Percentiles rank a stretch among this genome's conserved stretches.
Conservation (phyloP, 2,113 vertebrate species). For the Myxocyprinus asiaticus region DNA sequence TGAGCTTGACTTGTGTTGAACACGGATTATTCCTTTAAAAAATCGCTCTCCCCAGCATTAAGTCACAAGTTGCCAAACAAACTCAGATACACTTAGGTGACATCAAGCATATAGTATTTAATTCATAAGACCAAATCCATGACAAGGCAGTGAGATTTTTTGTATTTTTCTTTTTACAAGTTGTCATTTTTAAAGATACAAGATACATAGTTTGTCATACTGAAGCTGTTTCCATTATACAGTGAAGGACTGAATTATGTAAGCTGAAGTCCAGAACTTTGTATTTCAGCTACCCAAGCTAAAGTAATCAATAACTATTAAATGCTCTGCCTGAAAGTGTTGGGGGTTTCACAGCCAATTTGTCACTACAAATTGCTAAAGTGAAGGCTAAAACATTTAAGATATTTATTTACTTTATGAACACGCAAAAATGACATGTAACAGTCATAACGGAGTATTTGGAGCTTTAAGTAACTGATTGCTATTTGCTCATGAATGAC, state of each 20-base stretch:
- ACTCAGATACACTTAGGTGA: slow-evolving; percentile 62
- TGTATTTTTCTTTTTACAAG: slow-evolving; percentile 72
- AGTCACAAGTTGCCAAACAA: slow-evolving; percentile 2
- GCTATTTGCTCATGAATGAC: not conserved
- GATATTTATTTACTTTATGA: slow-evolving; percentile 19
- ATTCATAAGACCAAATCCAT: slow-evolving; percentile 89
- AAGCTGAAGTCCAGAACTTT: slow-evolving; percentile 67
- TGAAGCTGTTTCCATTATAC: slow-evolving; percentile 74
- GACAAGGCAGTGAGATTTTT: slow-evolving; percentile 78
- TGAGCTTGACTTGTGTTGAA: too few species aligned
- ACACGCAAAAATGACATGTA: slow-evolving; percentile 26
- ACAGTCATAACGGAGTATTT: slow-evolving; percentile 38
- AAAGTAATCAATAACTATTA: slow-evolving; percentile 59
- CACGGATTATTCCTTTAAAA: too few species aligned
- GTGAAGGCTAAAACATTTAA: slow-evolving; percentile 38
- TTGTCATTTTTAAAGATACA: slow-evolving; percentile 73
- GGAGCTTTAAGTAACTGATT: not conserved
- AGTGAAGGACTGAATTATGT: slow-evolving; percentile 72
- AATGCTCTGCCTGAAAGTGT: slow-evolving; percentile 64
- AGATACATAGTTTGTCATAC: slow-evolving; percentile 78
- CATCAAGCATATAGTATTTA: slow-evolving; percentile 96
- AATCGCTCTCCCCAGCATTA: too few species aligned
- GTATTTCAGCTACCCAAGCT: slow-evolving; percentile 66
- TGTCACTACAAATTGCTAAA: slow-evolving; percentile 46
- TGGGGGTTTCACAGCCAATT: slow-evolving; percentile 48